Conservation (phyloP, 1,140 invertebrate species). For the Leptestheria dahalacensis region DNA sequence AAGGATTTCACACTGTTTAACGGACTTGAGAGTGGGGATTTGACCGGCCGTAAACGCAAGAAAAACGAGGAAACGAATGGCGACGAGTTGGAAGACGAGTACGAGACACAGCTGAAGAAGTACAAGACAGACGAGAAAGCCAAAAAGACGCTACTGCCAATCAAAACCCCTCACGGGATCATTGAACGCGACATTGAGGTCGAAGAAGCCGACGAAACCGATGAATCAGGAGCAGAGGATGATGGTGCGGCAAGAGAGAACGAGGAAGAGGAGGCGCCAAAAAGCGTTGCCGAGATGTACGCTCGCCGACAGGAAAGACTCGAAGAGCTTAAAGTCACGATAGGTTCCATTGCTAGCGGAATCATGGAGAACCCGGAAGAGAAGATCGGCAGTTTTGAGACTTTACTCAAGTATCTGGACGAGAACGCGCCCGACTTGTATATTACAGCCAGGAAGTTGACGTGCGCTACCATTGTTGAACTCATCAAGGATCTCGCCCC, state of each 20-base stretch:
- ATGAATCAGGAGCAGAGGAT: conserved; percentile 24
- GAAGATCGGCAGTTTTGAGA: conserved; percentile 56
- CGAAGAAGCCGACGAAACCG: conserved; percentile 30
- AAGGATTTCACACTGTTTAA: background rate
- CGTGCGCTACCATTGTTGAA: conserved; percentile 65
- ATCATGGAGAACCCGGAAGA: conserved; percentile 66
- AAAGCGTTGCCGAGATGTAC: conserved; percentile 51
- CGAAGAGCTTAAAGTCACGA: conserved; percentile 59
- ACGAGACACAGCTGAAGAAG: conserved; percentile 15
- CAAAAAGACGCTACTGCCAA: conserved; percentile 38
- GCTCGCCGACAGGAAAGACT: conserved; percentile 54
- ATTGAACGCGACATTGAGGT: conserved; percentile 24
- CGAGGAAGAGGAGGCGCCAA: conserved; percentile 22
- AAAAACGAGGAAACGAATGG: background rate
- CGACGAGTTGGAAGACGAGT: conserved; percentile 8
- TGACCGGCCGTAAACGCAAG: background rate
- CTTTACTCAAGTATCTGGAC: conserved; percentile 61
- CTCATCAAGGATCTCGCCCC: conserved; percentile 90
- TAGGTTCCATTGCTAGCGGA: conserved; percentile 61
- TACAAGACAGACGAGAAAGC: conserved; percentile 17
- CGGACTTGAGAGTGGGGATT: background rate
- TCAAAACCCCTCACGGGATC: conserved; percentile 43
- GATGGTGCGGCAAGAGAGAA: too few relatives aligned
- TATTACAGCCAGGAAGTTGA: conserved; percentile 64
- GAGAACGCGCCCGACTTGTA: conserved; percentile 52